Evolutionary conservation across 1,140 invertebrate species (phyloP).

Genomic region (Cydia fagiglandana): DNA sequence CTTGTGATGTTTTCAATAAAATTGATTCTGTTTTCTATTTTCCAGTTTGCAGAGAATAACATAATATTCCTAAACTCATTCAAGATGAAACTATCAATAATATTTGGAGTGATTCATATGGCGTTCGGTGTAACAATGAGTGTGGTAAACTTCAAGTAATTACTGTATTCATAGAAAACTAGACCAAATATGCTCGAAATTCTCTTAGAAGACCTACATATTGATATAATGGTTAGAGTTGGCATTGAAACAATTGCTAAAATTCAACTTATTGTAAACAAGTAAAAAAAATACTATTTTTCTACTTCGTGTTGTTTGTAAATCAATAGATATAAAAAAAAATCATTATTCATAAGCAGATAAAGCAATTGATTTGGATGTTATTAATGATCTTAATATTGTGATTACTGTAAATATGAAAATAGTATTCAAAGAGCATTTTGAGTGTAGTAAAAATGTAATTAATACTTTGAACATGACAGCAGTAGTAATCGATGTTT

Average conservation of each 20-base stretch:
- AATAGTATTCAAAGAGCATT: constrained; percentile 8
- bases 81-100: constrained; percentile 98
- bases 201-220: background rate
- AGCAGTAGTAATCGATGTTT: constrained; percentile 38
- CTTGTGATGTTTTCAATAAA: background rate
- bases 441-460: constrained; percentile 39
- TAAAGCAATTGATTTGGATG: background rate
- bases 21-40: constrained; percentile 59
- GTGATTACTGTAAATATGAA: background rate
- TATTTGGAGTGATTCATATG: constrained; percentile 96
- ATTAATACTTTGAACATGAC: constrained; percentile 37
- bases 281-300: background rate
- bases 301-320: background rate
- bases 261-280: background rate
- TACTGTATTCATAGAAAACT: constrained; percentile 73
- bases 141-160: constrained; percentile 91
- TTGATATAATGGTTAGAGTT: background rate
- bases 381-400: background rate
- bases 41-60: constrained; percentile 91
- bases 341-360: too few relatives aligned
- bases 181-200: constrained; percentile 37
- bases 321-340: background rate
- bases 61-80: constrained; percentile 96
- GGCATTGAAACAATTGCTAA: background rate
- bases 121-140: constrained; percentile 92